Conservation (phyloP, 2,888 invertebrate species). For the Drosophila planitibia region DNA sequence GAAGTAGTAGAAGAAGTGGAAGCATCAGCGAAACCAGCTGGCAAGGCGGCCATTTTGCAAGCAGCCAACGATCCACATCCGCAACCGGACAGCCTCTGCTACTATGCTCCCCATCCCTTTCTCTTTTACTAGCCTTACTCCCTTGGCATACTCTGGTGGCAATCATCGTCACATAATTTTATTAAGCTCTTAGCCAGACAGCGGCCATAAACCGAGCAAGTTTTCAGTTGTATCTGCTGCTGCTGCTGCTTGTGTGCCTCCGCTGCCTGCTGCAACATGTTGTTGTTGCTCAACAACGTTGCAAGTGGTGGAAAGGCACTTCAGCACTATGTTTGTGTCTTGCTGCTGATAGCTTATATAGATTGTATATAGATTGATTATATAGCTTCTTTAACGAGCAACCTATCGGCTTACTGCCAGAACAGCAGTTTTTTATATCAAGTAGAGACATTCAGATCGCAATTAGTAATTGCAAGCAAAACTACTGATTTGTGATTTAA, state of each 20-base stretch:
- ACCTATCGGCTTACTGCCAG: neutral
- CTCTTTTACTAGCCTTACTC: neutral
- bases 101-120: neutral
- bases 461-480: neutral
- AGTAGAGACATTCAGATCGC: neutral
- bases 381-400: conserved; percentile 10
- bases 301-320: conserved; percentile 27
- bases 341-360: conserved; percentile 16
- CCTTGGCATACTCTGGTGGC: conserved; percentile 41
- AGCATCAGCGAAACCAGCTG: conserved; percentile 47
- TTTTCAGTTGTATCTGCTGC: conserved; percentile 23
- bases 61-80: conserved; percentile 60
- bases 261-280: conserved; percentile 45
- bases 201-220: conserved; percentile 41
- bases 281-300: conserved; percentile 31
- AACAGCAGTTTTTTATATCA: neutral
- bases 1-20: conserved; percentile 20
- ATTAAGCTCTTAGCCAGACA: conserved; percentile 71
- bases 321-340: conserved; percentile 19
- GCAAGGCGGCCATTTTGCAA: conserved; percentile 57
- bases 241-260: conserved; percentile 2
- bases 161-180: conserved; percentile 81
- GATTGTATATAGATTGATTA: neutral
- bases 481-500: neutral
- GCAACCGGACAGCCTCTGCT: conserved; percentile 36